Evolutionary conservation across 2,797 vertebrate genomes (phyloP).

Genomic region (Psittacula derbiana): DNA sequence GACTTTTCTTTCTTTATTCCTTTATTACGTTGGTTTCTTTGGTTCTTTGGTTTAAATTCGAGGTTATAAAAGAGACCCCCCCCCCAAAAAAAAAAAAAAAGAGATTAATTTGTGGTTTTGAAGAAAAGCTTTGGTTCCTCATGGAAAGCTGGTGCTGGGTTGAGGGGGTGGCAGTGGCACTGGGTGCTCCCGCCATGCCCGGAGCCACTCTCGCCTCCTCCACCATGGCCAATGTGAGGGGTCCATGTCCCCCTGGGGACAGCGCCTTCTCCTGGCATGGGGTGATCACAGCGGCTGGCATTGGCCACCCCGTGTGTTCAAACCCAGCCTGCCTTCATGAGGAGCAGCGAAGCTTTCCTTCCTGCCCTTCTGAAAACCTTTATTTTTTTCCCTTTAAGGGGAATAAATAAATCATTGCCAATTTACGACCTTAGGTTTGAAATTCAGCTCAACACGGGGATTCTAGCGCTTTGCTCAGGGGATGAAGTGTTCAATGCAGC

Average conservation of each 20-base stretch:
- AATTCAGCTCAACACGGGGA: background rate
- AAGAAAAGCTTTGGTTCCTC: slow-evolving; percentile 36
- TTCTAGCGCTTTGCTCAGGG: background rate
- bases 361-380: background rate
- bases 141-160: background rate
- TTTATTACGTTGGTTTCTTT: slow-evolving; percentile 49
- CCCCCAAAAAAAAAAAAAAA: background rate
- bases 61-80: background rate
- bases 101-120: background rate
- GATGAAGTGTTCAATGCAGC: background rate
- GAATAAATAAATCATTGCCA: background rate
- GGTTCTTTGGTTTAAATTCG: slow-evolving; percentile 30
- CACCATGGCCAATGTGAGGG: rapidly evolving
- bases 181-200: background rate
- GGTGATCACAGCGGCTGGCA: rapidly evolving
- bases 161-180: background rate
- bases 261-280: background rate
- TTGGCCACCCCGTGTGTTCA: background rate
- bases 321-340: background rate
- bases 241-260: background rate
- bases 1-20: slow-evolving; percentile 50
- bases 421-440: background rate
- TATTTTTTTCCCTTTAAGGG: background rate
- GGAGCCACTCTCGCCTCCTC: background rate
- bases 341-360: slow-evolving; percentile 40